phyloP scores from a whole-genome alignment of 2,113 vertebrate species.

The Platycercus adscitus region DNA sequence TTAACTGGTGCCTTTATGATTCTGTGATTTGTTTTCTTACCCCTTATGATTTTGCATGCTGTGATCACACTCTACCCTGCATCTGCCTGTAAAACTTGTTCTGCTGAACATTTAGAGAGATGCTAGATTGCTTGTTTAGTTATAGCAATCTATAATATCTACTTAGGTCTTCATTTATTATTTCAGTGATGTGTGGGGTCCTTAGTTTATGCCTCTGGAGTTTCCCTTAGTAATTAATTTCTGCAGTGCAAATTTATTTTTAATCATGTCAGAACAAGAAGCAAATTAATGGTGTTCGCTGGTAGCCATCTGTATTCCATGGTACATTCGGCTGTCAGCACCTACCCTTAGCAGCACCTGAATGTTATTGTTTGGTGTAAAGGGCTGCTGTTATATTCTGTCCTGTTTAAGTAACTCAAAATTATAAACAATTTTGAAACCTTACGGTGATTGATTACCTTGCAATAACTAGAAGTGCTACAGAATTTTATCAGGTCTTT shows the following conservation, averaged over 20 bases:
- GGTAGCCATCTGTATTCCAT: not conserved
- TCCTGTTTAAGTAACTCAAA: not conserved
- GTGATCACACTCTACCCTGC: not conserved
- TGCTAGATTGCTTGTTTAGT: not conserved
- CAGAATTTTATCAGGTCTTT: not conserved
- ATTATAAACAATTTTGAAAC: constrained; percentile 14
- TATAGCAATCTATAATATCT: not conserved
- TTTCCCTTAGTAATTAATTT: not conserved
- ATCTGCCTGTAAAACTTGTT: rapidly evolving
- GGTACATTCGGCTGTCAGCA: not conserved
- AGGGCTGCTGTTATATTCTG: not conserved
- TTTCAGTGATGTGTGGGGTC: not conserved
- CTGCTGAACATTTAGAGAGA: not conserved
- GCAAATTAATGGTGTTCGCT: not conserved
- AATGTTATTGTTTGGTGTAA: not conserved
- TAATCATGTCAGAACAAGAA: not conserved
- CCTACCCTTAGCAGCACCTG: not conserved
- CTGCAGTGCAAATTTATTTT: not conserved
- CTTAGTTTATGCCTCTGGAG: not conserved
- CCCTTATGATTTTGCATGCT: not conserved
- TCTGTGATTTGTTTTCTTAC: not conserved
- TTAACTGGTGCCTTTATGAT: not conserved
- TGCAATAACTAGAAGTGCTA: not conserved
- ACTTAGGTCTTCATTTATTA: not conserved
- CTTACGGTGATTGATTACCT: constrained; percentile 8